These are phyloP conservation scores for Horisme vitalbata DNA, from an alignment of 2,888 invertebrate genomes.

Conservation along the genomic window DNA sequence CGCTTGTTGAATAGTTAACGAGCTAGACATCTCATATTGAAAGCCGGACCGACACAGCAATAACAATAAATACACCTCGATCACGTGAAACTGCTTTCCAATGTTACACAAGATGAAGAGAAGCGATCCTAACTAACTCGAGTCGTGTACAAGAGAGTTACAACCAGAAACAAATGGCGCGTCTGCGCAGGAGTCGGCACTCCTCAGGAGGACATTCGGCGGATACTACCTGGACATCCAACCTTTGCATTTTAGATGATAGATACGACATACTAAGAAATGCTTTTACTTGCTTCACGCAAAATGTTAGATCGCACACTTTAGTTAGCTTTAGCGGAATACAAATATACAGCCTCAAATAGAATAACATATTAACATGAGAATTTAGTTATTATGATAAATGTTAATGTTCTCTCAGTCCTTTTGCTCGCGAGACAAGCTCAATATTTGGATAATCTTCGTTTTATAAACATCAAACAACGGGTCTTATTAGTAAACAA, in stretches of 20 bases:
- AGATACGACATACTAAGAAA: neutral
- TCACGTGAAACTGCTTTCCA: slow-evolving; percentile 8
- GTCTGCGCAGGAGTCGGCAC: no score
- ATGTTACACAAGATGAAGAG: slow-evolving; percentile 13
- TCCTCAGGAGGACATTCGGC: no score
- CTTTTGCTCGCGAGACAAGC: slow-evolving; percentile 1
- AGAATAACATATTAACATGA: slow-evolving; percentile 5
- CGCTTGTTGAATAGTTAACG: no score
- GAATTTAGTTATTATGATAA: neutral
- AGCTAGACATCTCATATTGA: neutral
- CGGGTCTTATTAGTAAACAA: slow-evolving; percentile 1
- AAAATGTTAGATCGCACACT: neutral
- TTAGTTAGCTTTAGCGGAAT: neutral
- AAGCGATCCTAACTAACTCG: no score
- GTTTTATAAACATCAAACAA: slow-evolving; percentile 2
- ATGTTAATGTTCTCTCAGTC: slow-evolving; percentile 4
- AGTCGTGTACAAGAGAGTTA: slow-evolving; percentile 1
- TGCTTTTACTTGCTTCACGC: neutral
- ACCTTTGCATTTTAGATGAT: no score
- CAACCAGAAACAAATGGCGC: slow-evolving; percentile 2
- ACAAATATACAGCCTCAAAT: slow-evolving; percentile 13
- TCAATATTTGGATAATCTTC: slow-evolving; percentile 11
- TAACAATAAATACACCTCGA: neutral
- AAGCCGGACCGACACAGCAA: no score
- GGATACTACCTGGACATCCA: no score